phyloP scores from a whole-genome alignment of 1,140 invertebrate species.

The silkworm (Bombyx mori) region DNA sequence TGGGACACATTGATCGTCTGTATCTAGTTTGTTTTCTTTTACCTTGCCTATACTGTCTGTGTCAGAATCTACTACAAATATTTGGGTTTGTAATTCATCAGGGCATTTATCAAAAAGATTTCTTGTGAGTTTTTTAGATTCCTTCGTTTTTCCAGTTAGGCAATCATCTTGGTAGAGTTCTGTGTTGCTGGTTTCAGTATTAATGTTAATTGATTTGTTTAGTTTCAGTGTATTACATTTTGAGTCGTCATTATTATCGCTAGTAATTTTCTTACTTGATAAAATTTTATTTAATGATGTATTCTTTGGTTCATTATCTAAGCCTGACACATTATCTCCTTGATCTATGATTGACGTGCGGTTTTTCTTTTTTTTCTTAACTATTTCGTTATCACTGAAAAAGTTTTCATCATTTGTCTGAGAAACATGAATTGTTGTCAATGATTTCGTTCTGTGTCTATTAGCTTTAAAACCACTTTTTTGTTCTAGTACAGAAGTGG shows the following conservation, averaged over 20 bases:
- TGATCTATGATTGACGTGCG: slow-evolving; percentile 10
- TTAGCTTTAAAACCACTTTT: slow-evolving; percentile 20
- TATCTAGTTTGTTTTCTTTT: slow-evolving; percentile 12
- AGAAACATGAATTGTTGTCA: slow-evolving; percentile 22
- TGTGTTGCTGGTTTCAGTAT: neutral
- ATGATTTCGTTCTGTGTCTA: slow-evolving; percentile 46
- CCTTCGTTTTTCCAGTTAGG: neutral
- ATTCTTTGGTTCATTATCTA: slow-evolving; percentile 14
- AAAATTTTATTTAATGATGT: slow-evolving; percentile 10
- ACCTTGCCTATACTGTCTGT: slow-evolving; percentile 15
- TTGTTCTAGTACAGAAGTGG: slow-evolving; percentile 22
- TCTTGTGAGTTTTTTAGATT: neutral
- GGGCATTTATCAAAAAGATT: slow-evolving; percentile 23
- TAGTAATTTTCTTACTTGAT: neutral
- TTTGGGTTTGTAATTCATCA: slow-evolving; percentile 19
- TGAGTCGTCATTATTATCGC: neutral
- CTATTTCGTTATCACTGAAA: slow-evolving; percentile 45
- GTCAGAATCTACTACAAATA: slow-evolving; percentile 47
- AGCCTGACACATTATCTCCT: slow-evolving; percentile 19
- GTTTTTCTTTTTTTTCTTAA: slow-evolving; percentile 29
- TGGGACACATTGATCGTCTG: slow-evolving; percentile 49
- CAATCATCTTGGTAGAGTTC: neutral
- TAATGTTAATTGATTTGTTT: neutral
- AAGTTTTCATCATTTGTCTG: slow-evolving; percentile 23
- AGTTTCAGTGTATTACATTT: neutral